Percentiles rank a stretch among this genome's conserved stretches.
These are phyloP conservation scores for Pocota personata DNA, from an alignment of 2,888 invertebrate species.

Conservation along the genomic window DNA sequence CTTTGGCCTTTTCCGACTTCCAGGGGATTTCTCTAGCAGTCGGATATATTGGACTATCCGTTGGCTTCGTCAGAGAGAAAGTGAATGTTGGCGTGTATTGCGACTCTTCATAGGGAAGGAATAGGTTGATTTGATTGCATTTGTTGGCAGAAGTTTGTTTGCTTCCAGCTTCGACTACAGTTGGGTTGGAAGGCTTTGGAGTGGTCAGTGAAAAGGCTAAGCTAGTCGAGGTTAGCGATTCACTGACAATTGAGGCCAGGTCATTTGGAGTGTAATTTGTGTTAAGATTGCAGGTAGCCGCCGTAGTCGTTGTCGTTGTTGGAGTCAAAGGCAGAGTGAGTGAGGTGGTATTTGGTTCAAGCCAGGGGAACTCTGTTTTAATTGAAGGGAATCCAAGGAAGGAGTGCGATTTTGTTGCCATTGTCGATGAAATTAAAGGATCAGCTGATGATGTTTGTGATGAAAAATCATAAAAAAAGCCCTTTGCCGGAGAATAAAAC, in stretches of 20 bases:
- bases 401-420: constrained; percentile 17
- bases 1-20: constrained; percentile 47
- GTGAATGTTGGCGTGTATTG: constrained; percentile 74
- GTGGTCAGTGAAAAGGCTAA: constrained; percentile 71
- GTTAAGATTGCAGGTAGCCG: constrained; percentile 23
- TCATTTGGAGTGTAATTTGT: constrained; percentile 38
- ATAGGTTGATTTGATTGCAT: constrained; percentile 55
- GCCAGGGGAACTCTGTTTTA: constrained; percentile 57
- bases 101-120: constrained; percentile 47
- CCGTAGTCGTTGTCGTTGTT: constrained; percentile 1
- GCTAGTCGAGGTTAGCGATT: constrained; percentile 57
- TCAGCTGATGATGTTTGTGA: constrained; percentile 29
- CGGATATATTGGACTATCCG: constrained; percentile 9
- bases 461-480: constrained; percentile 49
- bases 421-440: constrained; percentile 36
- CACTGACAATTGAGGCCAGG: constrained; percentile 28
- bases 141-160: constrained; percentile 4
- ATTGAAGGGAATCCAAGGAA: constrained; percentile 30
- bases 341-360: constrained; percentile 11
- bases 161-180: constrained; percentile 26
- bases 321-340: background rate
- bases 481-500: constrained; percentile 52
- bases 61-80: constrained; percentile 66
- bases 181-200: constrained; percentile 53
- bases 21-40: constrained; percentile 6